Evolutionary conservation across 2,113 vertebrate genomes (phyloP).

Genomic region (Ammodytes marinus): DNA sequence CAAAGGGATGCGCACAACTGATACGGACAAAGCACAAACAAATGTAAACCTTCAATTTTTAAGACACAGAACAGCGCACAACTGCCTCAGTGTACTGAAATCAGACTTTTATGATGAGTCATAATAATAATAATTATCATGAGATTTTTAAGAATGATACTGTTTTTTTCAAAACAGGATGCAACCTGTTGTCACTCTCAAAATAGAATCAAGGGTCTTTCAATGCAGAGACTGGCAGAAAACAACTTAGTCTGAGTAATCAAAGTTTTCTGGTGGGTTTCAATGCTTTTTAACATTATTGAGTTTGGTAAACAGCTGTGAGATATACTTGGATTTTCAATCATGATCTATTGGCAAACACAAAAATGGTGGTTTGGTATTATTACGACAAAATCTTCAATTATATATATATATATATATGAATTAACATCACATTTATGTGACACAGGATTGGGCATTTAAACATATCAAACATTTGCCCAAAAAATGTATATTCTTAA

Average conservation of each 20-base stretch:
- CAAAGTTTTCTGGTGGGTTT: not conserved
- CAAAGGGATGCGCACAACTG: conserved; percentile 34
- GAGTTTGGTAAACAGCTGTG: not conserved
- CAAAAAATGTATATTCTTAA: not conserved
- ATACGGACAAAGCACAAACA: conserved; percentile 29
- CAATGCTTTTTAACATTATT: not conserved
- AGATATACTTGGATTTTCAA: not conserved
- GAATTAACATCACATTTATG: not conserved
- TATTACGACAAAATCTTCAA: not conserved
- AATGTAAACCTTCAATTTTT: conserved; percentile 27
- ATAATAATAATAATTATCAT: too few species aligned
- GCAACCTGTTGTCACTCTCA: too few species aligned
- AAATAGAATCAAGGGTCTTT: not conserved
- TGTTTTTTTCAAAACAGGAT: too few species aligned
- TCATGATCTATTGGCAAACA: not conserved
- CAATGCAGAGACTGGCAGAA: not conserved
- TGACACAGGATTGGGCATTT: not conserved
- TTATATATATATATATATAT: not conserved
- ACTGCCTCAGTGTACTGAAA: not conserved
- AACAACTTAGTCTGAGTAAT: too few species aligned
- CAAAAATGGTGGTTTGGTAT: not conserved
- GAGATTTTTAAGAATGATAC: too few species aligned
- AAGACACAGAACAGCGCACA: not conserved
- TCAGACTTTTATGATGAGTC: not conserved
- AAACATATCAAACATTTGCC: not conserved